Base-by-base conservation (phyloP, 2,888 invertebrate genomes). In the Heliconius ethilla region DNA sequence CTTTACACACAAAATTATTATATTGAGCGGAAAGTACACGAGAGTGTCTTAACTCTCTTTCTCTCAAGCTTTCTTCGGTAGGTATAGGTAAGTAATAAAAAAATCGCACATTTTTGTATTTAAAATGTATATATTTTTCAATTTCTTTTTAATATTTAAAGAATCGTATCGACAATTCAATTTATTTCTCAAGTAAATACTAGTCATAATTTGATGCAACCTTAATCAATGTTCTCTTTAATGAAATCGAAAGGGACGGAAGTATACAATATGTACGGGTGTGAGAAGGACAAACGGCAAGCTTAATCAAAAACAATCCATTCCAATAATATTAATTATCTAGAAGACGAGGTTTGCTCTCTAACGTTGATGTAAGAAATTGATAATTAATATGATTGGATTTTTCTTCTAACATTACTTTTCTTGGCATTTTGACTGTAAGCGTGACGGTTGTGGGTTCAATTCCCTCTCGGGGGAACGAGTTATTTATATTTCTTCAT, bases 311-410 rank as follows among this genome's bases (percentile, higher is more conserved):
- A 89, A 89, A 89, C 89, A 90, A 89, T 89, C 85, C 86, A 87
- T 89, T 90, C 88, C 87, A 88, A 89, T 90, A 88, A 87, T 90
- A 89, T 89, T 89, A 90, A 90, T 90, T 89, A 89, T 86, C 83
- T 75, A 78, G 75, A 74, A 76, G 81, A 79, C 83, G 83, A 84
- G 85, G 85, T 85, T 87, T 86, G 82, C 81, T 79, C 81, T 70
- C 25, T 75, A 1, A 13, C 69, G 66, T 84, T 75, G 86, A 87
- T 85, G 74, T 51, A 86, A 82, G 63, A 81, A 59, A 33, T 33
- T 79, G n/a, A 33, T 66, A 33, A 15, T 74, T 70, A 65, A 79
- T 76, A n/a, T 37, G 75, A 55, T 63, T 29, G 27, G 22, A 69
- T 72, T 70, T 18, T 29, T 70, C 51, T 25, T 27, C 9, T 18